These are phyloP conservation scores for Neoitamus cyanurus DNA, from an alignment of 2,888 invertebrate genomes.

Conservation along the genomic window DNA sequence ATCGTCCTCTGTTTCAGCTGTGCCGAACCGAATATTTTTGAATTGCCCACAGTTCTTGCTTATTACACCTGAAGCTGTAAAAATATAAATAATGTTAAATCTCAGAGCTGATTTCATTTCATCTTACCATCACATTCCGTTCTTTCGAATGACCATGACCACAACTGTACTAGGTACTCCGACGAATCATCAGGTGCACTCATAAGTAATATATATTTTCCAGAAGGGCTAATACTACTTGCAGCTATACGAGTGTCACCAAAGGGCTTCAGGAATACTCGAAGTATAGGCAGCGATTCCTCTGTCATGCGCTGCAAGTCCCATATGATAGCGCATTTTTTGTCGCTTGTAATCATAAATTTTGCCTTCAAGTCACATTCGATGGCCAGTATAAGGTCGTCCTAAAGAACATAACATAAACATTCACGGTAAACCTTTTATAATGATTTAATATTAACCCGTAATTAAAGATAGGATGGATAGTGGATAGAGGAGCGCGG, in stretches of 20 bases:
- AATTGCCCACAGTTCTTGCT: slow-evolving; percentile 46
- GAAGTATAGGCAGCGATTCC: background rate
- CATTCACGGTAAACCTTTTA: too few relatives aligned
- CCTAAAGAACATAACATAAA: too few relatives aligned
- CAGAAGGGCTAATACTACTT: slow-evolving; percentile 42
- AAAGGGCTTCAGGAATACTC: slow-evolving; percentile 40
- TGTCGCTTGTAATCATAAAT: slow-evolving; percentile 46
- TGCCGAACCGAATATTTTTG: slow-evolving; percentile 48
- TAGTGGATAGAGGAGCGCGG: too few relatives aligned
- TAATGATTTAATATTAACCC: too few relatives aligned
- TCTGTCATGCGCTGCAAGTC: background rate
- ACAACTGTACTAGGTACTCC: slow-evolving; percentile 69
- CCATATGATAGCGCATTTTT: slow-evolving; percentile 41
- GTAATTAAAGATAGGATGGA: too few relatives aligned
- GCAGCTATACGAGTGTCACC: background rate
- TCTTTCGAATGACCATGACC: slow-evolving; percentile 72
- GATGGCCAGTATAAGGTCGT: background rate
- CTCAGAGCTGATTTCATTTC: background rate
- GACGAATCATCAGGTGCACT: background rate
- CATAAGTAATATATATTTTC: slow-evolving; percentile 43
- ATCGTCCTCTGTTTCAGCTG: slow-evolving; percentile 30
- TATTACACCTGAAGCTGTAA: slow-evolving; percentile 32
- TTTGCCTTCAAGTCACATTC: background rate
- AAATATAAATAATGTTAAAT: background rate
- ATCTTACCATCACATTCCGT: slow-evolving; percentile 69